These are phyloP conservation scores for Bubalus kerabau DNA, from an alignment of 2,113 vertebrate genomes.

Conservation along the genomic window DNA sequence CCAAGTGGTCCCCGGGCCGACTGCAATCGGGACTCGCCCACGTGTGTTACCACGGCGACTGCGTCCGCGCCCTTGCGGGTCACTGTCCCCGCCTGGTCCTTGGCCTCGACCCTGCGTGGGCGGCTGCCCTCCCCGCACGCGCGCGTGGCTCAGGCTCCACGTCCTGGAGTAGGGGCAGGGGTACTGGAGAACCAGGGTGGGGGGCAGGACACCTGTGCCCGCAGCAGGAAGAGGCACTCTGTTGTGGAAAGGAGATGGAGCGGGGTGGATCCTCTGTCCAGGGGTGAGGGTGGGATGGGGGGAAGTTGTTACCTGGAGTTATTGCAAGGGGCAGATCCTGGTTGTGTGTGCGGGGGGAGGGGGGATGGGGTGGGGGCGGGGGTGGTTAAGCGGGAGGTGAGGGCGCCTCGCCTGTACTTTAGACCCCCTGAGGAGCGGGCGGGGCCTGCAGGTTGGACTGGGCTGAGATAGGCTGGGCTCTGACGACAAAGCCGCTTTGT, in stretches of 20 bases:
- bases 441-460: background rate
- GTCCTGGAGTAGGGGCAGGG: background rate
- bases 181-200: background rate
- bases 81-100: background rate
- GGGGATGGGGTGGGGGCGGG: background rate
- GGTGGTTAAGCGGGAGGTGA: background rate
- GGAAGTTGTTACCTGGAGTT: background rate
- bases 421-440: background rate
- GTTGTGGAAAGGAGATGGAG: background rate
- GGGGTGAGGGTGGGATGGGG: background rate
- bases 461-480: background rate
- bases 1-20: background rate
- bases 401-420: background rate
- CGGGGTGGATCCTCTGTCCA: background rate
- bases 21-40: constrained; percentile 20
- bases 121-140: background rate
- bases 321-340: background rate
- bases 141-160: background rate
- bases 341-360: background rate
- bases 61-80: background rate
- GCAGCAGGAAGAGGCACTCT: background rate
- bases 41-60: background rate
- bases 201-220: background rate
- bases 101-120: background rate
- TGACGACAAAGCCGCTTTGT: background rate